These are phyloP conservation scores for Eupithecia tripunctaria DNA, from an alignment of 2,888 invertebrate genomes.

Conservation along the genomic window DNA sequence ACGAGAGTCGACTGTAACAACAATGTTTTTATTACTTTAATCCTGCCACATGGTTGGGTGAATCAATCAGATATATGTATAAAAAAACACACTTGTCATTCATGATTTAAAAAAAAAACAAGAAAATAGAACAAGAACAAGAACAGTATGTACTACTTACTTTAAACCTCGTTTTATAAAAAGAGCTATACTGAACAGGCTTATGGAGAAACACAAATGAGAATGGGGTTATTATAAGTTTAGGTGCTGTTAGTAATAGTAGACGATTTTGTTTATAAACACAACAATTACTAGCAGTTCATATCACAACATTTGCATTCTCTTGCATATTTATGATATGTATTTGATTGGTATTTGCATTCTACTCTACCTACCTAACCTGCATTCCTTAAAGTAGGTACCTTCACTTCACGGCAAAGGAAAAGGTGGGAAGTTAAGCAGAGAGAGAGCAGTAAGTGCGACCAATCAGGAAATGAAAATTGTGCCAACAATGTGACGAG, in stretches of 20 bases:
- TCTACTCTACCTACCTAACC: not conserved
- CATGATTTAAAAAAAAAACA: too few species aligned
- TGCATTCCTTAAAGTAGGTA: not conserved
- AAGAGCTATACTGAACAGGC: not conserved
- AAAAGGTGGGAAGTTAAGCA: not conserved
- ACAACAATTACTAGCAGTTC: not conserved
- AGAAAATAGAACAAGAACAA: too few species aligned
- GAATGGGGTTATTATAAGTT: not conserved
- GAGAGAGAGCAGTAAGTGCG: not conserved
- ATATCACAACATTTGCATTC: not conserved
- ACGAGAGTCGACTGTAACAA: too few species aligned
- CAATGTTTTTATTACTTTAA: not conserved
- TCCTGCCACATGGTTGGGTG: slow-evolving; percentile 14
- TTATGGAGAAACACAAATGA: not conserved
- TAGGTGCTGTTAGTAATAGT: not conserved
- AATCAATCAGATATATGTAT: not conserved
- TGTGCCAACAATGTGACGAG: slow-evolving; percentile 31
- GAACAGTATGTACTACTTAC: too few species aligned
- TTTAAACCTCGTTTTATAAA: not conserved
- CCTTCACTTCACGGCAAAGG: not conserved
- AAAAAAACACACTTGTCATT: not conserved
- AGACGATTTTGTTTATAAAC: not conserved
- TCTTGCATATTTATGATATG: too few species aligned
- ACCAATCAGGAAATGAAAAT: slow-evolving; percentile 12
- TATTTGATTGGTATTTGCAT: too few species aligned